phyloP scores from a whole-genome alignment of 2,113 vertebrate genomes.

The Hydrochoerus hydrochaeris region DNA sequence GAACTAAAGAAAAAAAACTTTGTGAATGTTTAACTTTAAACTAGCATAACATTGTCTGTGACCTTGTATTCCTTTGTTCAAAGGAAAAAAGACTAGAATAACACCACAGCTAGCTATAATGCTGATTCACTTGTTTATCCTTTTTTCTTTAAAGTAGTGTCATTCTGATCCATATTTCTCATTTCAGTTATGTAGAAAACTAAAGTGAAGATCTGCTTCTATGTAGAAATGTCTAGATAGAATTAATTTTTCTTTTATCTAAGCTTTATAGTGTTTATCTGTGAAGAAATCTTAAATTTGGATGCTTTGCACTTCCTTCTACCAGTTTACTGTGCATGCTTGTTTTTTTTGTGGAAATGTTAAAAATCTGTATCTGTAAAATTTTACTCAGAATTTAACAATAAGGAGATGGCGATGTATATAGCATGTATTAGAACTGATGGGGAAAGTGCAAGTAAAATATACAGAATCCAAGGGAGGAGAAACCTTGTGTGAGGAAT shows the following conservation, averaged over 20 bases:
- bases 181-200: conserved; percentile 53
- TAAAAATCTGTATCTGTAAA: conserved; percentile 44
- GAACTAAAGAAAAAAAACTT: conserved; percentile 3
- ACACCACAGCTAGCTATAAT: conserved; percentile 32
- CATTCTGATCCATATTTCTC: conserved; percentile 57
- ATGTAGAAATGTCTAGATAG: conserved; percentile 54
- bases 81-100: conserved; percentile 75
- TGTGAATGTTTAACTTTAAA: conserved; percentile 77
- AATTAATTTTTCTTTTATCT: conserved; percentile 33
- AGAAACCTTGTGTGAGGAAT: conserved; percentile 23
- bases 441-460: neutral
- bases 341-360: neutral
- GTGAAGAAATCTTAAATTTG: conserved; percentile 46
- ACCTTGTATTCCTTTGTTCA: conserved; percentile 76
- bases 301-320: neutral
- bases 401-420: neutral
- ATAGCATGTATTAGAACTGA: neutral
- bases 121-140: conserved; percentile 54
- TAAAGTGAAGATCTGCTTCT: conserved; percentile 35
- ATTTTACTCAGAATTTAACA: conserved; percentile 24
- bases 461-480: conserved; percentile 16
- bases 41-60: conserved; percentile 50
- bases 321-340: neutral
- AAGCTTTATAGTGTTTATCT: conserved; percentile 27
- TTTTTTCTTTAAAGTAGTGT: conserved; percentile 66